Evolutionary conservation across 92 coral and sea anemone genomes (phyloP).

Genomic region (Bergia sp.): DNA sequence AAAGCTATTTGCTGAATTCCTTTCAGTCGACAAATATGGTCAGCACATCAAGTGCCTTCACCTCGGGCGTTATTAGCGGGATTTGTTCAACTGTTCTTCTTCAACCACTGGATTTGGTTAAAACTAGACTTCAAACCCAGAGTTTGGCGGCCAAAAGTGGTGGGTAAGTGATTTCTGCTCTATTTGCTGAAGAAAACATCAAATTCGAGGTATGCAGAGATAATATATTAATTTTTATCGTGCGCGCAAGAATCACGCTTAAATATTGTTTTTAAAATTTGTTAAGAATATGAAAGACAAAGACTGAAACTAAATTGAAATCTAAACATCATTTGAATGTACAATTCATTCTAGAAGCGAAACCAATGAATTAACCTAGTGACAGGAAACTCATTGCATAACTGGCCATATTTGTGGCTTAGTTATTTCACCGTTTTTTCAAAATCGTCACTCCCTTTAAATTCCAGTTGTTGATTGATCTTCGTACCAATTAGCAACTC

Average conservation of each 20-base stretch:
- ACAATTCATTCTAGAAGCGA: too few relatives aligned
- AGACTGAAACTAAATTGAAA: too few relatives aligned
- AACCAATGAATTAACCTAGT: too few relatives aligned
- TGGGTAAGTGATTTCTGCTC: slow-evolving; percentile 18
- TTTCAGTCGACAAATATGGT: slow-evolving; percentile 32
- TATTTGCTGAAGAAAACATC: neutral
- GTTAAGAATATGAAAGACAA: too few relatives aligned
- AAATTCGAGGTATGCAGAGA: neutral
- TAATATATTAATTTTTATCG: too few relatives aligned
- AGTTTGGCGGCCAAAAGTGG: slow-evolving; percentile 47
- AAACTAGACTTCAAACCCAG: slow-evolving; percentile 85
- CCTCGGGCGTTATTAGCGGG: slow-evolving; percentile 94
- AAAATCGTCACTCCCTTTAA: neutral
- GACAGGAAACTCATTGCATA: neutral
- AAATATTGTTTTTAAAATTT: neutral
- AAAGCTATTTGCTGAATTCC: neutral
- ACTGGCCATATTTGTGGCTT: too few relatives aligned
- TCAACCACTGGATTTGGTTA: slow-evolving; percentile 93
- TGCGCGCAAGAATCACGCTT: neutral
- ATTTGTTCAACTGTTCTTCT: slow-evolving; percentile 87
- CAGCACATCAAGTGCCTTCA: slow-evolving; percentile 64
- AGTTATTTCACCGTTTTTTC: neutral
- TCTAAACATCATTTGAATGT: neutral
- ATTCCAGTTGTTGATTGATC: neutral
- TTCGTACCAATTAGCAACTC: neutral